phyloP scores from a whole-genome alignment of 2,888 invertebrate species.

The Carpatolechia fugitivella region DNA sequence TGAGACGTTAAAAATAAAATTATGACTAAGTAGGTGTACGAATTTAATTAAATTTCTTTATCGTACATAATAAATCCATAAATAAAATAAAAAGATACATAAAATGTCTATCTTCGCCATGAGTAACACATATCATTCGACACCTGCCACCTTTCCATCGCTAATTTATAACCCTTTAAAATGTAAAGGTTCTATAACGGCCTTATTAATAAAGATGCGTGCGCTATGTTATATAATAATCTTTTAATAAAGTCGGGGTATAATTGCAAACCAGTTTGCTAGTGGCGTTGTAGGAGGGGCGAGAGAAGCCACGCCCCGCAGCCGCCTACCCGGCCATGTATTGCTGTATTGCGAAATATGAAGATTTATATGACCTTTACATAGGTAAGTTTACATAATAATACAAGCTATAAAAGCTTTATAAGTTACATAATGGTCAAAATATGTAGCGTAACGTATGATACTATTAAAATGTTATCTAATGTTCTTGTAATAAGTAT shows the following conservation, averaged over 20 bases:
- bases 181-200: background rate
- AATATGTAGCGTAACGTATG: no score
- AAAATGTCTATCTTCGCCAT: background rate
- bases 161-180: constrained; percentile 9
- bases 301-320: constrained; percentile 48
- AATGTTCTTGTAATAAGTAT: no score
- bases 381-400: background rate
- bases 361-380: background rate
- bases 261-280: constrained; percentile 57
- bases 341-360: constrained; percentile 16
- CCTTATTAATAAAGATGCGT: constrained; percentile 12
- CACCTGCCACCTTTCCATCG: constrained; percentile 10
- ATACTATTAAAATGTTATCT: no score
- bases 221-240: background rate
- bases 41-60: no score
- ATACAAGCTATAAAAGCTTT: background rate
- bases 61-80: background rate
- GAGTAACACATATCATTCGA: constrained; percentile 8
- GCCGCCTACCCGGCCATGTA: constrained; percentile 36
- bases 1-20: no score
- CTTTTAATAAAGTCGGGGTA: background rate
- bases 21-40: no score
- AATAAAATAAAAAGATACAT: background rate
- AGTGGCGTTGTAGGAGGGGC: constrained; percentile 49
- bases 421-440: background rate